Base-by-base conservation (phyloP, 2,888 invertebrate species). In the Strigamia maritima region DNA sequence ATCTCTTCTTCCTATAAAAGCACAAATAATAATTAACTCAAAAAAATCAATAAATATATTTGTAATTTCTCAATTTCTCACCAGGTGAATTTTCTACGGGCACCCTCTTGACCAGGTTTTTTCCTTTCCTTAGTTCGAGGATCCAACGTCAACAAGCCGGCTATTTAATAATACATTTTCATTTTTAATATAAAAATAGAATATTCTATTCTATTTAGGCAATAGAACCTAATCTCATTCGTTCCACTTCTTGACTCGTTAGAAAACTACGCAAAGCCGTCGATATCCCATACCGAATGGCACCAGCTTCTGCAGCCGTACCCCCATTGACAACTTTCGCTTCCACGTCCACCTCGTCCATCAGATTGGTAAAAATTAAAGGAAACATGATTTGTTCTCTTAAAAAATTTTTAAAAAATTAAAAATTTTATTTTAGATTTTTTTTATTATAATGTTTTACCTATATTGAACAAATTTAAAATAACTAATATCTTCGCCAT, bases 31-130 rank as follows among this genome's bases (percentile, higher is more conserved):
- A 10, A 40, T 40, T 40, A 40, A 10, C 8, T 40, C n/a, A 54
- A 6, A 19, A 54, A 19, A 54, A n/a, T 54, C 54, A 54, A 14
- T 74, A 16, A 74, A 14, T 74, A 10, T 12, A 16, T 16, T 7
- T 31, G 22, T n/a, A n/a, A n/a, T n/a, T n/a, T n/a, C n/a, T n/a
- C n/a, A 74, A 74, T 16, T 16, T 74, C 22, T 65, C 80, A 85
- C 97, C 97, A 98, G 81, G 96, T 95, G 84, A 91, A 93, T 86
- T 94, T 95, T 85, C 91, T 92, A 83, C 97, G 91, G 24, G 97
- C 95, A 83, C 94, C 93, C 83, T 91, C 91, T 87, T 95, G 95
- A 8, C 97, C 97, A 78, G 92, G 92, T 90, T 97, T 97, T 90
- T 95, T 94, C 82, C 97, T 90, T 87, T 98, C 97, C 80, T 90